These are phyloP conservation scores for Hymenopus coronatus DNA, from an alignment of 2,888 invertebrate genomes.

Conservation along the genomic window DNA sequence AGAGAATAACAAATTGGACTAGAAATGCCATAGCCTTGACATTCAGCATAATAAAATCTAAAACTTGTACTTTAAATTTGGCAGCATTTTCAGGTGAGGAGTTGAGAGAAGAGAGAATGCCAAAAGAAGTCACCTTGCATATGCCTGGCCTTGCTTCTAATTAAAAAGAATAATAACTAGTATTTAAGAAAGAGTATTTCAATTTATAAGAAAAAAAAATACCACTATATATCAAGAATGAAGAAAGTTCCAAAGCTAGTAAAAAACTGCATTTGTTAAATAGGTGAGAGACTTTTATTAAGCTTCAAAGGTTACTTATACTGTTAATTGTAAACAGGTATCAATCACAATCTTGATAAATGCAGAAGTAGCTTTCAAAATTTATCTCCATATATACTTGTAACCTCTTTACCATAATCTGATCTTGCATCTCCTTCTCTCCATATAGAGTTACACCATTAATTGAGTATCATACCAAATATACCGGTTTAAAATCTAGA, in stretches of 20 bases:
- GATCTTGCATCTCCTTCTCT: slow-evolving; percentile 34
- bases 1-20: slow-evolving; percentile 34
- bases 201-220: slow-evolving; percentile 37
- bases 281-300: slow-evolving; percentile 36
- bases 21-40: slow-evolving; percentile 33
- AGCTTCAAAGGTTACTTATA: slow-evolving; percentile 37
- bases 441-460: slow-evolving; percentile 38
- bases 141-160: slow-evolving; percentile 34
- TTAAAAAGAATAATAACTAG: slow-evolving; percentile 34
- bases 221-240: slow-evolving; percentile 36
- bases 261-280: slow-evolving; percentile 36
- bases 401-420: slow-evolving; percentile 32
- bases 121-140: neutral
- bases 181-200: slow-evolving; percentile 37
- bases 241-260: slow-evolving; percentile 36
- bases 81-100: slow-evolving; percentile 34
- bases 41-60: slow-evolving; percentile 34
- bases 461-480: slow-evolving; percentile 38
- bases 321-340: slow-evolving; percentile 37
- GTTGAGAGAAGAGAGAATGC: slow-evolving; percentile 32
- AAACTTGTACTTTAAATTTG: slow-evolving; percentile 32
- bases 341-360: slow-evolving; percentile 38
- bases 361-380: slow-evolving; percentile 38
- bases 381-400: slow-evolving; percentile 37
- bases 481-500: slow-evolving; percentile 33